Base-by-base conservation (phyloP, 92 coral and sea anemone species). In the Muricea muricata region DNA sequence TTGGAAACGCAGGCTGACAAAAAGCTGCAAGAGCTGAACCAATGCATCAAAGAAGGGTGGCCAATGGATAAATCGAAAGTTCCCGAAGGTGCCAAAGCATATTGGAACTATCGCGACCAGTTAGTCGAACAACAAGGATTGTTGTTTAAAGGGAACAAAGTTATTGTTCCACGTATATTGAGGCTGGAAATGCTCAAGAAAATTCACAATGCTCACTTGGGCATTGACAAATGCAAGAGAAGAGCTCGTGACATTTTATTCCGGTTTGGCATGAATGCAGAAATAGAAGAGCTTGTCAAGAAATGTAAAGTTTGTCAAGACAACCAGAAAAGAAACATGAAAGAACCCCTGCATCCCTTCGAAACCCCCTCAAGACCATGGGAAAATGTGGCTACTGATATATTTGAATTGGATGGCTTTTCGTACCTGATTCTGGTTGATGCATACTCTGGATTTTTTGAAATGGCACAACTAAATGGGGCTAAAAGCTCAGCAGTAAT, bases 401-500 rank as follows among this genome's bases (percentile, higher is more conserved):
- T 74, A 4, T 74, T 74, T 74, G 80, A 74, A 42, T 31, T 74
- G 9, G 57, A 74, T 23, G 80, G 80, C 7, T 47, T 15, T 40
- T 74, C 80, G 21, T 74, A 74, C 28, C 80, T 74, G 80, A 45
- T 74, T 40, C 29, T 74, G 25, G 80, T 74, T 42, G 80, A 74
- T 74, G 42, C 56, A 61, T 74, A 74, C 46, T 65, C 73, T 65
- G 73, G 73, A 26, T 65, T 65, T 35, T 65, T 65, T 35, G 73
- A 65, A 65, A 65, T 65, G 17, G 39, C 73, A 0, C 40, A 65
- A 35, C 23, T 65, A 4, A 30, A 28, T 10, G 18, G 73, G 14
- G 14, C 73, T 18, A 65, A 18, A 30, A 65, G 73, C 31, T 35
- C 73, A 1, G 7, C 67, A 1, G 57, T 71, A 6, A 71, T 71